phyloP scores from a whole-genome alignment of 2,797 vertebrate genomes.

The Aldrovandia affinis region DNA sequence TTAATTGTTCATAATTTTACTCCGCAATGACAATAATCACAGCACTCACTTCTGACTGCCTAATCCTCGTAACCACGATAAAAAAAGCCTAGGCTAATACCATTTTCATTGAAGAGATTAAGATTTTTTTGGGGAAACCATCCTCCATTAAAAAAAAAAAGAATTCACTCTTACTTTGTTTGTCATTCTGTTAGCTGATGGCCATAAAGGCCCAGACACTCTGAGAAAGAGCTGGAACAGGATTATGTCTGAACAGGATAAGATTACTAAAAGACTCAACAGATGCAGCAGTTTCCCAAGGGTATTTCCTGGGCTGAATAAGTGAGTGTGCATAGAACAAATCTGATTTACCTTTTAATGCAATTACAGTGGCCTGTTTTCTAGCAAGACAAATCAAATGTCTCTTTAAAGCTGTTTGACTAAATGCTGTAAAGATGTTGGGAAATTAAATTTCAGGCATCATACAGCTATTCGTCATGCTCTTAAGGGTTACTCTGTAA shows the following conservation, averaged over 20 bases:
- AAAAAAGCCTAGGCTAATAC: slow-evolving; percentile 11
- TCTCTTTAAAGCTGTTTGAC: slow-evolving; percentile 61
- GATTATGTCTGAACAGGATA: slow-evolving; percentile 23
- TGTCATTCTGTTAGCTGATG: neutral
- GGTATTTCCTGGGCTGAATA: slow-evolving; percentile 53
- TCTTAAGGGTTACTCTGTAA: neutral
- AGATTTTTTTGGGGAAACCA: slow-evolving; percentile 6
- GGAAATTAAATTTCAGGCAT: slow-evolving; percentile 23
- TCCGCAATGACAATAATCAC: neutral
- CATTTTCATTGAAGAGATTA: slow-evolving; percentile 14
- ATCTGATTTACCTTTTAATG: slow-evolving; percentile 67
- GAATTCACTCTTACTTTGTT: neutral
- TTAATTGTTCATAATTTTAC: neutral
- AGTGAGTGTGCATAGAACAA: slow-evolving; percentile 61
- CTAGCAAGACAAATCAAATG: slow-evolving; percentile 46
- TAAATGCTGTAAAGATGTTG: slow-evolving; percentile 27
- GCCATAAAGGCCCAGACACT: neutral
- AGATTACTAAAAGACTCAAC: slow-evolving; percentile 68
- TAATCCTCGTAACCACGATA: neutral
- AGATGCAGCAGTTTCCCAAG: slow-evolving; percentile 59
- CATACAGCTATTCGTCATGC: neutral
- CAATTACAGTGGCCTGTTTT: slow-evolving; percentile 69
- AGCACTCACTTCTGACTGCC: neutral
- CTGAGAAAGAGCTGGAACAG: neutral
- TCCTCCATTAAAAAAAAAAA: neutral